Evolutionary conservation across 2,113 vertebrate genomes (phyloP).

Genomic region (Corythornis cristatus): DNA sequence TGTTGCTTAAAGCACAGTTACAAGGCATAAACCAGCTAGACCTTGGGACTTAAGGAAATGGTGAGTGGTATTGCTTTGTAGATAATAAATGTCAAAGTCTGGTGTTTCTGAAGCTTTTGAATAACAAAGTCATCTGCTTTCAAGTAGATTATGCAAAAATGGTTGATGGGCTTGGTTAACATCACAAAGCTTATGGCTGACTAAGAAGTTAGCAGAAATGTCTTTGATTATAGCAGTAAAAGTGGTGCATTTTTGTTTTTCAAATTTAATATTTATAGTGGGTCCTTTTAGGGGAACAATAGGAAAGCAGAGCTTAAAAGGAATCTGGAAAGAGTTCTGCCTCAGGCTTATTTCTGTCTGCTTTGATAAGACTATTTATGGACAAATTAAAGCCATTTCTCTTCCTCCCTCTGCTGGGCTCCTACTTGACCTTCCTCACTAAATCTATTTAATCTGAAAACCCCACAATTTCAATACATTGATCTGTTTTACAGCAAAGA

Average conservation of each 20-base stretch:
- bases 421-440: background rate
- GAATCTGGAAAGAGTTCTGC: background rate
- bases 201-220: background rate
- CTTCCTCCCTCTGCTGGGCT: background rate
- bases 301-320: background rate
- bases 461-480: background rate
- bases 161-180: background rate
- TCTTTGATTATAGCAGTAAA: background rate
- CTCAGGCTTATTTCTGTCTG: background rate
- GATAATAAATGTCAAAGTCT: background rate
- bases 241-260: background rate
- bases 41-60: background rate
- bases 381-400: background rate
- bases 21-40: background rate
- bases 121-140: background rate
- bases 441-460: background rate
- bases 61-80: background rate
- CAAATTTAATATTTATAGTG: background rate
- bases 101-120: background rate
- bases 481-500: background rate
- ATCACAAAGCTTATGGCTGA: background rate
- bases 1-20: background rate
- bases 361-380: background rate
- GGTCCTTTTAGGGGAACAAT: background rate
- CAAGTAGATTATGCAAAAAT: background rate